Evolutionary conservation across 1,140 invertebrate species (phyloP).

Genomic region (Papilio polytes): DNA sequence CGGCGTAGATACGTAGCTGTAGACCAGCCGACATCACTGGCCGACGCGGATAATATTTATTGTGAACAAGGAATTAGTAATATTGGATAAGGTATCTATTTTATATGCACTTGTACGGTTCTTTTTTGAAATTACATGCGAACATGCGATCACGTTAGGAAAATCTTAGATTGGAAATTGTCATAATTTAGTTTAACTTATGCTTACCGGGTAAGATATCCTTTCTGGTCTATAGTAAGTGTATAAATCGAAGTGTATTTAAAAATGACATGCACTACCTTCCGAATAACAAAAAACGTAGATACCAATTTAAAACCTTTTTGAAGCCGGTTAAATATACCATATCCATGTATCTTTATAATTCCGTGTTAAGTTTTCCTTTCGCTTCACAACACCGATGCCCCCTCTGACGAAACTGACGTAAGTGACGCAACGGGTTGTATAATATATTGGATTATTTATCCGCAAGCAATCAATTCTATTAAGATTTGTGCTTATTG

Average conservation of each 20-base stretch:
- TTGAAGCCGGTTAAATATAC: not conserved
- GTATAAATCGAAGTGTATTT: too few species aligned
- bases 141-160: too few species aligned
- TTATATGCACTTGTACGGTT: not conserved
- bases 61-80: not conserved
- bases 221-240: too few species aligned
- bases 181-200: too few species aligned
- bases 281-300: too few species aligned
- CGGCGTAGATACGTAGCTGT: slow-evolving; percentile 12
- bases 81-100: not conserved
- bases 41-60: slow-evolving; percentile 9
- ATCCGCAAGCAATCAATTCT: not conserved
- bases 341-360: not conserved
- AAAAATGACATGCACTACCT: too few species aligned
- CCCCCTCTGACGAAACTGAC: slow-evolving; percentile 25
- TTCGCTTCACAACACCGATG: slow-evolving; percentile 20
- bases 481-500: slow-evolving; percentile 20
- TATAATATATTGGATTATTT: slow-evolving; percentile 29
- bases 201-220: too few species aligned
- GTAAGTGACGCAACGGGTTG: slow-evolving; percentile 30
- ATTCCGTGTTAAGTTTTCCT: not conserved
- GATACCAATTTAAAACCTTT: too few species aligned
- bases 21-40: slow-evolving; percentile 16
- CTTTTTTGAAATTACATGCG: too few species aligned
- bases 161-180: too few species aligned